Evolutionary conservation across 2,888 invertebrate genomes (phyloP), one percentile per base, ranked within the genome.

Genomic region (Idaea straminata): DNA sequence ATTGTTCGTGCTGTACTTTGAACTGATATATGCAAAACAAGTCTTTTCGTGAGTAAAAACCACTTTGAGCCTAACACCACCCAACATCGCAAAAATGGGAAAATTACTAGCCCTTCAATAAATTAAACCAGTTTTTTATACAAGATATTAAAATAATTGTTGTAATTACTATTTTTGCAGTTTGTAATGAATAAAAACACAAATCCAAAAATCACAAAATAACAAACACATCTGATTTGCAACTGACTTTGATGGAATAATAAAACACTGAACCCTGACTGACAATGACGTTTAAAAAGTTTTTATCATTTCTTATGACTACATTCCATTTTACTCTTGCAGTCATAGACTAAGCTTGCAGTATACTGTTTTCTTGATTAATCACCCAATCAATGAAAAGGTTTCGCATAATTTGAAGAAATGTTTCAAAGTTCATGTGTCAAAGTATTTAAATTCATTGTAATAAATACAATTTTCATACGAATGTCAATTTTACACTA

Each of bases 11-110:
- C 86, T 87, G 82, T 91, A 91, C 83, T 90, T 91, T 78, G 88
- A 80, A 85, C 83, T 92, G 75, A 92, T 83, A 75, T 91, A 91
- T 1, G 87, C 91, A 74, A 92, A 92, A 76, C 92, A 91, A 74
- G 88, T 85, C 76, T 86, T 88, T 81, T 91, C 91, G 69, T 87
- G 87, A 35, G 85, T 86, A 75, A 81, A 86, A 35, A 76, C 71
- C 35, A 92, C 83, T 83, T 85, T 89, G n/a, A 92, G 77, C 69
- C 83, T 83, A 15, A 87, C 78, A 66, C 90, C 91, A 25, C 91
- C 91, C 70, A 92, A 79, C 92, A 92, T 91, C 74, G 59, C 47
- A 47, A 47, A 47, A 47, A 7, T 47, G 6, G 13, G 10, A 0
- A 13, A 10, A 7, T 47, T 47, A 10, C 5, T 10, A 10, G 0